These are phyloP conservation scores for Tenrec ecaudatus DNA, from an alignment of 2,113 vertebrate species.

Conservation along the genomic window DNA sequence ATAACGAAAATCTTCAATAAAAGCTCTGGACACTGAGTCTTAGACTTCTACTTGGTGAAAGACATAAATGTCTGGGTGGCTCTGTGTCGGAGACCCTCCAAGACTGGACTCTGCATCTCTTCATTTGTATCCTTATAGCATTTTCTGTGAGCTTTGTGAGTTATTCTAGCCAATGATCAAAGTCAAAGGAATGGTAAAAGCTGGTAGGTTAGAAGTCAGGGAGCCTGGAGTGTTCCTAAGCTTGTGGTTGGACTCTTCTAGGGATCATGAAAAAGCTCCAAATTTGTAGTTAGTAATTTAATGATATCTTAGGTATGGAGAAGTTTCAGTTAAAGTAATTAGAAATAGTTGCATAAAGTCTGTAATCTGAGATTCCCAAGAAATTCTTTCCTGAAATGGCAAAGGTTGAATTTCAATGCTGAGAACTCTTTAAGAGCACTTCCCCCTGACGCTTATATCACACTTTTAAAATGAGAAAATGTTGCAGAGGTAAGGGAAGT, in stretches of 20 bases:
- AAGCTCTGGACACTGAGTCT: not conserved
- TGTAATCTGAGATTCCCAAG: not conserved
- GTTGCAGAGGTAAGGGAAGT: not conserved
- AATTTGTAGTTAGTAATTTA: not conserved
- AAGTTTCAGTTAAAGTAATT: conserved; percentile 53
- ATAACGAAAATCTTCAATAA: not conserved
- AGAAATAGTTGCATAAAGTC: not conserved
- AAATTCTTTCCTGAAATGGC: conserved; percentile 52
- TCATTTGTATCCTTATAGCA: not conserved
- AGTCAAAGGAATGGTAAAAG: not conserved
- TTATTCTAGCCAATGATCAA: not conserved
- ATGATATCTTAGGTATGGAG: conserved; percentile 24
- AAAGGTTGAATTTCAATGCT: conserved; percentile 1
- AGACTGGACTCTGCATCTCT: not conserved
- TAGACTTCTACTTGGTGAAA: not conserved
- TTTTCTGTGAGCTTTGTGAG: not conserved
- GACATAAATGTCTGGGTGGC: not conserved
- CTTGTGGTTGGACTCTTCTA: not conserved
- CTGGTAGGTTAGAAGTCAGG: not conserved
- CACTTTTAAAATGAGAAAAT: not conserved
- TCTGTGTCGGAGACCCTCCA: not conserved
- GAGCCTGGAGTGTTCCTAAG: not conserved
- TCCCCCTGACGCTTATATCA: not conserved
- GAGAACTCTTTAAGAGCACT: not conserved
- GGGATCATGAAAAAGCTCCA: not conserved